Conservation (phyloP, 2,113 vertebrate genomes). For the Odontophorus gujanensis region DNA sequence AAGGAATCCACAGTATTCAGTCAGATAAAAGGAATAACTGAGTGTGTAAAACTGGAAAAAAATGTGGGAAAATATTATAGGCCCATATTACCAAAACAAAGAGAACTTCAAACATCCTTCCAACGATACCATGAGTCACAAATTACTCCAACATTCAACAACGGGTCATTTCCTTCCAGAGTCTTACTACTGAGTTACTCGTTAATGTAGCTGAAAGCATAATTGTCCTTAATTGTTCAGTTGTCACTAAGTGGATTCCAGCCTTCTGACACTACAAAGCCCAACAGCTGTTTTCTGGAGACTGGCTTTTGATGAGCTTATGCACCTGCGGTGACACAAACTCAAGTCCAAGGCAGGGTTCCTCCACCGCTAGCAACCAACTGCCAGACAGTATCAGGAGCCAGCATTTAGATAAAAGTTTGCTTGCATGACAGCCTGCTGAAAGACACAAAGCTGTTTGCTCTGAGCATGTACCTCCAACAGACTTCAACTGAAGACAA, state of each 20-base stretch:
- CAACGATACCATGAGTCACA: constrained; percentile 24
- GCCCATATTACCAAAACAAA: constrained; percentile 7
- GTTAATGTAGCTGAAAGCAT: constrained; percentile 20
- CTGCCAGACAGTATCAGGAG: neutral
- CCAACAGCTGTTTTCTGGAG: constrained; percentile 22
- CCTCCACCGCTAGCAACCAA: accelerated
- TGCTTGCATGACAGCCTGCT: accelerated
- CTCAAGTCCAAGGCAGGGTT: neutral
- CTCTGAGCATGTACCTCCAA: neutral
- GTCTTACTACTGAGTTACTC: neutral
- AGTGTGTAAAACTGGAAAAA: constrained; percentile 17
- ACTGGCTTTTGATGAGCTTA: neutral
- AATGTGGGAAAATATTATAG: constrained; percentile 24
- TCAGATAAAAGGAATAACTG: constrained; percentile 48
- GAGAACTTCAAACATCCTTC: constrained; percentile 20
- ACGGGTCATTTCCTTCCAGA: neutral
- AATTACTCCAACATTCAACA: neutral
- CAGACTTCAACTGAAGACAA: neutral
- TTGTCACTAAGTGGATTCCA: constrained; percentile 73
- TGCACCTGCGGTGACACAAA: neutral
- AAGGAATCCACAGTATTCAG: constrained; percentile 17
- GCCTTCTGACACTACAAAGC: neutral
- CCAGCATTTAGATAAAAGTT: neutral
- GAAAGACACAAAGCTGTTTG: neutral
- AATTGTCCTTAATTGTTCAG: constrained; percentile 63